Percentiles rank a stretch among this genome's conserved stretches.
phyloP scores from a whole-genome alignment of 2,888 invertebrate genomes.

The Chymomyza procnemis region DNA sequence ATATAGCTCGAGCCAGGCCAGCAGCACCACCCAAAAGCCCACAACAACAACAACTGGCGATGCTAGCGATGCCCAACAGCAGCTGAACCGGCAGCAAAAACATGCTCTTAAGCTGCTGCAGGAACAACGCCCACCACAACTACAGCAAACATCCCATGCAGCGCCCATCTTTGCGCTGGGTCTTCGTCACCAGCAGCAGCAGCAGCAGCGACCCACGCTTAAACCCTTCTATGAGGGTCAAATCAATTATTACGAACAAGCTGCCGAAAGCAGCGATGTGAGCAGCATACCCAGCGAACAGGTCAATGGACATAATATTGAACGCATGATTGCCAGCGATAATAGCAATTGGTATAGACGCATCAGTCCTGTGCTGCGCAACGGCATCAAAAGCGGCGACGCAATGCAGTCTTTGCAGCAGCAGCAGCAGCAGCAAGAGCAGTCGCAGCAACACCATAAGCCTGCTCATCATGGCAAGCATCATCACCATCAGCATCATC shows the following conservation, averaged over 20 bases:
- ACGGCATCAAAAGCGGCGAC: conserved; percentile 50
- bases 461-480: conserved; percentile 18
- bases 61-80: conserved; percentile 20
- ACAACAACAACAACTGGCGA: conserved; percentile 17
- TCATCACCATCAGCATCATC: conserved; percentile 35
- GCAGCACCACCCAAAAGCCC: conserved; percentile 32
- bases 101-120: conserved; percentile 2
- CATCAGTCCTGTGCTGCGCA: conserved; percentile 65
- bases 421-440: conserved; percentile 31
- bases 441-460: conserved; percentile 14
- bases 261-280: conserved; percentile 39
- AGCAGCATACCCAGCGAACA: conserved; percentile 14
- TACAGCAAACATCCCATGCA: not conserved
- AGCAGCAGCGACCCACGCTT: conserved; percentile 36
- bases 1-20: conserved; percentile 21
- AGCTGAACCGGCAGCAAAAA: conserved; percentile 20
- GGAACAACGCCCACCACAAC: conserved; percentile 7
- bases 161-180: conserved; percentile 48
- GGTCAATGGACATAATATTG: conserved; percentile 36
- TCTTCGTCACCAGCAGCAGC: conserved; percentile 34
- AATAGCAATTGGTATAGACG: conserved; percentile 70
- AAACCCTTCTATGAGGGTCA: conserved; percentile 75
- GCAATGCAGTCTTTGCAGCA: conserved; percentile 14
- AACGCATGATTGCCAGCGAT: conserved; percentile 55
- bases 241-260: conserved; percentile 73